Evolutionary conservation across 2,888 invertebrate genomes (phyloP).

Genomic region (Yponomeuta cagnagella): DNA sequence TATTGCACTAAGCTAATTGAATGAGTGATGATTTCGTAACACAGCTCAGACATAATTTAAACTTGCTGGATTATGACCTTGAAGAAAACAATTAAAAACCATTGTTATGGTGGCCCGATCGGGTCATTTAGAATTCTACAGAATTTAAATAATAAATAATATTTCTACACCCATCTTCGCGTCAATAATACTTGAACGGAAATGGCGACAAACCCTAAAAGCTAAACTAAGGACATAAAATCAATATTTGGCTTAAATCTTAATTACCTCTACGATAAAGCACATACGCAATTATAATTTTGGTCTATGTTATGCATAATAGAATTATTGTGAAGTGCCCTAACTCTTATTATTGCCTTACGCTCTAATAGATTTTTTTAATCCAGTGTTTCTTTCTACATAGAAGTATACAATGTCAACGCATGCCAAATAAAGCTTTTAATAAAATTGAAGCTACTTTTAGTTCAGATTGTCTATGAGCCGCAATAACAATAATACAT

Average conservation of each 20-base stretch:
- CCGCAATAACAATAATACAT: background rate
- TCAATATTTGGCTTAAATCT: constrained; percentile 76
- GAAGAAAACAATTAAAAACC: no score
- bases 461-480: background rate
- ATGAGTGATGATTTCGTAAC: constrained; percentile 25
- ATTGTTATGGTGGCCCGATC: no score
- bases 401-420: constrained; percentile 5
- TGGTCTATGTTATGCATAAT: constrained; percentile 73
- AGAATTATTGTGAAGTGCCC: constrained; percentile 68
- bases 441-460: background rate
- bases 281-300: constrained; percentile 68
- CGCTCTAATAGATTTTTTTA: constrained; percentile 43
- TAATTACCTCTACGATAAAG: constrained; percentile 72
- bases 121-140: constrained; percentile 13
- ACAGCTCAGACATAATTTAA: constrained; percentile 23
- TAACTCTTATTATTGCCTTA: constrained; percentile 72
- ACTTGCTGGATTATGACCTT: no score
- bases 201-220: constrained; percentile 54
- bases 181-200: constrained; percentile 69
- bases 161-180: constrained; percentile 42
- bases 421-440: background rate
- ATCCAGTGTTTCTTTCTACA: constrained; percentile 47
- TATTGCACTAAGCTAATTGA: constrained; percentile 29
- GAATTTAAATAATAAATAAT: constrained; percentile 68
- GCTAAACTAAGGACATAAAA: constrained; percentile 64